Conservation (phyloP, 2,888 invertebrate genomes). For the Polydrusus cervinus region DNA sequence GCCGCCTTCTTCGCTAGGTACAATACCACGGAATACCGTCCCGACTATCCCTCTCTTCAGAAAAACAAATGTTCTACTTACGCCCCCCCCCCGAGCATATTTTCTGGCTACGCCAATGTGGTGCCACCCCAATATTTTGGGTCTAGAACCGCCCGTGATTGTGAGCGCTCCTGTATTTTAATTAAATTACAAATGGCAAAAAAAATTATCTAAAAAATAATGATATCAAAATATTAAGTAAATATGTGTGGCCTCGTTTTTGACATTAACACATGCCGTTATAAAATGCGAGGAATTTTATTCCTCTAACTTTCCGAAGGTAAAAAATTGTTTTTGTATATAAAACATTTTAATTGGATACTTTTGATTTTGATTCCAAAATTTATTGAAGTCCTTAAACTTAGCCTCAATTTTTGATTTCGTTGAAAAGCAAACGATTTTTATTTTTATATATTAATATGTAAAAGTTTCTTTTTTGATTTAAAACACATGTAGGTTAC, state of each 20-base stretch:
- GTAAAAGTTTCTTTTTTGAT: neutral
- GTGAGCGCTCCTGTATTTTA: too few species aligned
- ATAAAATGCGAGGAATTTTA: neutral
- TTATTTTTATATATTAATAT: neutral
- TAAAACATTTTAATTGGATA: neutral
- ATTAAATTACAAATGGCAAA: too few species aligned
- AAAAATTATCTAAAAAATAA: neutral
- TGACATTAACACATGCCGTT: neutral
- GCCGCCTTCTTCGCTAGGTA: too few species aligned
- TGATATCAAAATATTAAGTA: neutral
- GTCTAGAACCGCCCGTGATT: too few species aligned
- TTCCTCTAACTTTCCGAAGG: neutral
- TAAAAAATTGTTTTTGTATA: neutral
- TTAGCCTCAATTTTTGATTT: neutral
- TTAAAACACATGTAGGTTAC: neutral
- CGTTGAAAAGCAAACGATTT: neutral
- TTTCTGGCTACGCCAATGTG: too few species aligned
- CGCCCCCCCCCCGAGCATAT: too few species aligned
- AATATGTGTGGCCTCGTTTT: neutral
- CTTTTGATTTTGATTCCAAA: neutral
- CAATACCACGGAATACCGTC: too few species aligned
- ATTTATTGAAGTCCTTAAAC: neutral
- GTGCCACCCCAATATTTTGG: too few species aligned
- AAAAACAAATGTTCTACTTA: too few species aligned
- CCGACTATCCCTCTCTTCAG: too few species aligned